phyloP scores from a whole-genome alignment of 2,888 invertebrate species.

The Caradrina kadenii region DNA sequence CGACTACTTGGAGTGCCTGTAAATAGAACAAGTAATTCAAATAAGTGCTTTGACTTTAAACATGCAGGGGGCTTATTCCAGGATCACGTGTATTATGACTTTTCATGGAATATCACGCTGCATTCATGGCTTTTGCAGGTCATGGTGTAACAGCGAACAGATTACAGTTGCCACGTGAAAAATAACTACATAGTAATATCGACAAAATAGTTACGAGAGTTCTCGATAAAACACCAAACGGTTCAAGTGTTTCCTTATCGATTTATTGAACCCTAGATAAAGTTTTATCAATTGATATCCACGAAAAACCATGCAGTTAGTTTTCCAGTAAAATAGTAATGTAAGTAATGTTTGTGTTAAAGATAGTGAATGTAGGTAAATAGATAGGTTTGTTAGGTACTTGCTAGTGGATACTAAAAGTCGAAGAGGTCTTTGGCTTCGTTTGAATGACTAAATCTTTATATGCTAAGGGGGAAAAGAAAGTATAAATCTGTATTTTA shows the following conservation, averaged over 20 bases:
- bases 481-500: too few relatives aligned
- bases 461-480: too few relatives aligned
- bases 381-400: background rate
- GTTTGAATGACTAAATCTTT: too few relatives aligned
- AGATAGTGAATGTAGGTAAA: constrained; percentile 6
- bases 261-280: constrained; percentile 69
- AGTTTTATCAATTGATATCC: constrained; percentile 53
- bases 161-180: constrained; percentile 45
- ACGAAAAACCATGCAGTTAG: constrained; percentile 43
- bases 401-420: background rate
- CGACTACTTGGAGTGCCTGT: too few relatives aligned
- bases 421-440: background rate
- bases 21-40: too few relatives aligned
- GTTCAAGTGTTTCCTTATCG: constrained; percentile 74
- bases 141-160: constrained; percentile 3
- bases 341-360: constrained; percentile 11
- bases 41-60: too few relatives aligned
- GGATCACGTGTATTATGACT: background rate
- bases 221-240: constrained; percentile 43
- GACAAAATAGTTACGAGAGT: constrained; percentile 29
- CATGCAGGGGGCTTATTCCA: too few relatives aligned
- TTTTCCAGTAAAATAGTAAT: constrained; percentile 34
- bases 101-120: background rate
- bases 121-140: background rate
- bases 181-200: constrained; percentile 27